Percentiles rank a stretch among this genome's conserved stretches.
Evolutionary conservation across 2,113 vertebrate genomes (phyloP).

Genomic region (Calidris pugnax): DNA sequence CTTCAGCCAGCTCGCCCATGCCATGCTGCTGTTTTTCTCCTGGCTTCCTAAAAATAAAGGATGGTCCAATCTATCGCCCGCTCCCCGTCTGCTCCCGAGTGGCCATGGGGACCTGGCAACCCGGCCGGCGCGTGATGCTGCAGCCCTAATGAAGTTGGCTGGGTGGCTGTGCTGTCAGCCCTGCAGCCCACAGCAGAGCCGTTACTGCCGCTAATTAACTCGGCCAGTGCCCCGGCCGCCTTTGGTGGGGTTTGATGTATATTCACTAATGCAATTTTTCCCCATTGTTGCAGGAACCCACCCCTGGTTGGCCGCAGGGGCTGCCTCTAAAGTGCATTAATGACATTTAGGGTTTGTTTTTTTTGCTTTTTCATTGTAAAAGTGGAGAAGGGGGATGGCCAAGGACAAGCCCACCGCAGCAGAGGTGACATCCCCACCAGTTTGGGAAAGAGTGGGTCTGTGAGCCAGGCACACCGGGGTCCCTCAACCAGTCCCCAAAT

Average conservation of each 20-base stretch:
- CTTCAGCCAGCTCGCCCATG: not conserved
- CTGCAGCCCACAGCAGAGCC: not conserved
- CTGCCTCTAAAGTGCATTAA: not conserved
- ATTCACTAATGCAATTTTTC: not conserved
- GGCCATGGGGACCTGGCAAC: not conserved
- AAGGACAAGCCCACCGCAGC: not conserved
- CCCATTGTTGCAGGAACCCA: not conserved
- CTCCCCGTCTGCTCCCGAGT: accelerated
- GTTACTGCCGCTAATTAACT: not conserved
- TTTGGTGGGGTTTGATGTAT: accelerated
- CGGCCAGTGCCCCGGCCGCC: not conserved
- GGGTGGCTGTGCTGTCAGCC: not conserved
- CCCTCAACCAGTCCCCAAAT: not conserved
- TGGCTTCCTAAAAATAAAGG: not conserved
- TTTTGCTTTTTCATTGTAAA: not conserved
- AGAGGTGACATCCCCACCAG: not conserved
- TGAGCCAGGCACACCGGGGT: not conserved
- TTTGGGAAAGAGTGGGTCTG: not conserved
- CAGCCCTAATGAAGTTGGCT: not conserved
- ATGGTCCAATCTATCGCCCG: accelerated
- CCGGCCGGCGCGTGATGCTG: accelerated
- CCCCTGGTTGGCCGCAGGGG: not conserved
- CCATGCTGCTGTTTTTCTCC: not conserved
- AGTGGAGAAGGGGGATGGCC: not conserved
- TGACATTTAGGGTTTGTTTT: not conserved